Conservation (phyloP, 2,113 vertebrate genomes). For the Rhinopithecus roxellana region DNA sequence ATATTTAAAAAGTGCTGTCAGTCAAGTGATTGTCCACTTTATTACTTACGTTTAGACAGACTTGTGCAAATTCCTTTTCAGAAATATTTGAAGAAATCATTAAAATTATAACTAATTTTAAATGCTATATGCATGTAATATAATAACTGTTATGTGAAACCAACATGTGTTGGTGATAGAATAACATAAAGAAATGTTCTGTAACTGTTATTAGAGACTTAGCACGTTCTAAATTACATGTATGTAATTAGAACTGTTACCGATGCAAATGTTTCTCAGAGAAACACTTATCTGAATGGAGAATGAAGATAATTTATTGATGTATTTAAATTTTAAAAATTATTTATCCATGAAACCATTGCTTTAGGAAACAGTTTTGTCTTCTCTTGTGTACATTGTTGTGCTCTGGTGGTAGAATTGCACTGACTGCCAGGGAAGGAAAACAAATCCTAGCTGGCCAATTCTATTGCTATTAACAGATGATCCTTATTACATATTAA, state of each 20-base stretch:
- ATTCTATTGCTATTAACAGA: neutral
- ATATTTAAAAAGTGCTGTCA: neutral
- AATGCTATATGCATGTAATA: neutral
- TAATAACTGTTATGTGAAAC: neutral
- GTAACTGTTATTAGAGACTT: neutral
- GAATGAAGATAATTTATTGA: constrained; percentile 39
- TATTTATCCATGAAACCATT: neutral
- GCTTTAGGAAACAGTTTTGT: neutral
- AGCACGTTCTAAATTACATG: neutral
- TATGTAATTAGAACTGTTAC: neutral
- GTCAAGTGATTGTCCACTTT: neutral
- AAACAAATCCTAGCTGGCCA: neutral
- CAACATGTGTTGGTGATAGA: neutral
- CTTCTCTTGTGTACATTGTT: neutral
- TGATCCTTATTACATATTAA: neutral
- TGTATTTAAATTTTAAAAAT: constrained; percentile 10
- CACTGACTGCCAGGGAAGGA: neutral
- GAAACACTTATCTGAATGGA: neutral
- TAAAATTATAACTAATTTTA: constrained; percentile 15
- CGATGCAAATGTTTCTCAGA: neutral
- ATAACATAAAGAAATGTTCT: neutral
- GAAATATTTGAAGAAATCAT: constrained; percentile 28
- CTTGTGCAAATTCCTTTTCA: neutral
- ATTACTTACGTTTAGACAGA: neutral
- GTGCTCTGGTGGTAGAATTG: neutral